Base-by-base conservation (phyloP, 2,888 invertebrate species). In the Clostera curtula region DNA sequence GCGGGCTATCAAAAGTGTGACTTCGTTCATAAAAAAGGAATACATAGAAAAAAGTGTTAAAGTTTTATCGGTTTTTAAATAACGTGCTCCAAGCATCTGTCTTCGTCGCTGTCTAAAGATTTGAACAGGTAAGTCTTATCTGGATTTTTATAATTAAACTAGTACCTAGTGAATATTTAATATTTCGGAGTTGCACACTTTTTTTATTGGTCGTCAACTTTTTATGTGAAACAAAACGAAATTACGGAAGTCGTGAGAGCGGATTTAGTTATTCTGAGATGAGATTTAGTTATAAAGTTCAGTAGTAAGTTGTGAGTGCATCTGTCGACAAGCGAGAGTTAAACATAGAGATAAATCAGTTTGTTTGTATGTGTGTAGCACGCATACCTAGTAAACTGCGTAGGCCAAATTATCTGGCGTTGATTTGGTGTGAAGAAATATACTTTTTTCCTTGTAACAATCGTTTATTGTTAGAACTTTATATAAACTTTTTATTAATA, bases 1-100 rank as follows among this genome's bases (percentile, higher is more conserved):
- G 63, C 51, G 32, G 33, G 51, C 43, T 47, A 49, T 51, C 51
- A 51, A 56, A 55, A 63, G 63, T 66, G 63, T 49, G 37, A 56
- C 57, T 55, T 51, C 41, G 40, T 43, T 49, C 35, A 22, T 24
- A 29, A 43, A 40, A 44, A 46, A 31, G 24, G 7, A 40, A 36
- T 22, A 31, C 10, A 23, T 13, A 36, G 53, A 54, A 42, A 24
- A 31, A 28, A 24, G 47, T 49, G 49, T 53, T 44, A 49, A 44
- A 49, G 55, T 54, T 47, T 35, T 44, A 42, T 54, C 47, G 29
- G 33, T 46, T 39, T 32, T 31, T 37, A 31, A 36, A 31, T 21
- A 27, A 34, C 43, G 49, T 47, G 42, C 23, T n/a, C n/a, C n/a
- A n/a, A 24, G 34, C 39, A 27, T 33, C 41, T 32, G 30, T 33